Conservation (phyloP, 2,797 vertebrate genomes). For the Buphagus erythrorhynchus region DNA sequence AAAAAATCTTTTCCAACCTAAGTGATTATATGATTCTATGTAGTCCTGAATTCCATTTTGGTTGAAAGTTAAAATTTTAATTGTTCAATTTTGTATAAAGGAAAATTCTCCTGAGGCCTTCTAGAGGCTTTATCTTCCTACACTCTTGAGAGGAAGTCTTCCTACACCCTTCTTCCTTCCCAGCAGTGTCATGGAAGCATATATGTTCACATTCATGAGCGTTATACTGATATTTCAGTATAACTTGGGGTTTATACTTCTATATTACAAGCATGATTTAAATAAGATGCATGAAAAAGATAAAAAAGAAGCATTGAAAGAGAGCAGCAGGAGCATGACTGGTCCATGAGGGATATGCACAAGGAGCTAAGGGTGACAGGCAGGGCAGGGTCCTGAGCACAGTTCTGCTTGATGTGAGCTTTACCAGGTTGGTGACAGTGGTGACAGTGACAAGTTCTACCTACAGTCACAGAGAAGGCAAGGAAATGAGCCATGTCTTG, state of each 20-base stretch:
- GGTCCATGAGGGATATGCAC: neutral
- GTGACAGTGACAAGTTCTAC: neutral
- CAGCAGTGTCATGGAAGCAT: neutral
- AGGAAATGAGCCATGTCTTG: neutral
- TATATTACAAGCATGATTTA: neutral
- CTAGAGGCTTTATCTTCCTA: neutral
- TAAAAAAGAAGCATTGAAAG: neutral
- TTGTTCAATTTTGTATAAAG: neutral
- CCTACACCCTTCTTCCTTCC: neutral
- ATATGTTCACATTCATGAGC: neutral
- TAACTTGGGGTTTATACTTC: neutral
- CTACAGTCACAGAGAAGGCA: neutral
- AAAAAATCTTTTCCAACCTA: neutral
- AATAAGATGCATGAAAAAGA: neutral
- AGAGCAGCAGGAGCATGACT: neutral
- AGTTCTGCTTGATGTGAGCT: neutral
- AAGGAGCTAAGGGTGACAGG: neutral
- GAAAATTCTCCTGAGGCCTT: neutral
- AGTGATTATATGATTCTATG: neutral
- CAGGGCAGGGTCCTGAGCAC: neutral
- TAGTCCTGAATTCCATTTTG: neutral
- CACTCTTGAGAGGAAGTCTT: neutral
- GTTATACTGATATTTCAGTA: neutral
- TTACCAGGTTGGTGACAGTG: neutral
- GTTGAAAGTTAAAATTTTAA: neutral